Evolutionary conservation across 2,797 vertebrate species (phyloP).

Genomic region (Melanotaenia parkinsoni): DNA sequence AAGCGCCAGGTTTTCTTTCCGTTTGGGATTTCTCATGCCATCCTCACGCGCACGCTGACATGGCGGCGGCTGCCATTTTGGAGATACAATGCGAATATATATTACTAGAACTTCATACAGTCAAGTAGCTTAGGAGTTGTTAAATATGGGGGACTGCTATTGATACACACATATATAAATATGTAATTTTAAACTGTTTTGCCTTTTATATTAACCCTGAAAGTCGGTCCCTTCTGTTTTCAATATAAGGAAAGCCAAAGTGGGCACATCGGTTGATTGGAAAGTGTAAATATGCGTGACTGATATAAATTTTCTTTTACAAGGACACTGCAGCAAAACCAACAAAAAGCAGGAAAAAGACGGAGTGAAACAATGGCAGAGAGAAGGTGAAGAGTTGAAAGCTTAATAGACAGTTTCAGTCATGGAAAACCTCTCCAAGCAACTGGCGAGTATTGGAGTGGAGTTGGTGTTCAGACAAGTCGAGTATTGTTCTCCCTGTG

Average conservation of each 20-base stretch:
- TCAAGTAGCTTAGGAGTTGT: neutral
- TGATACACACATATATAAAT: neutral
- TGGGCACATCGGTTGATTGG: conserved; percentile 19
- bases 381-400: conserved; percentile 30
- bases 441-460: conserved; percentile 50
- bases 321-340: conserved; percentile 21
- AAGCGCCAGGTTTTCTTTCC: conserved; percentile 67
- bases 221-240: conserved; percentile 9
- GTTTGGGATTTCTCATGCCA: conserved; percentile 77
- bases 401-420: conserved; percentile 42
- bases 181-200: neutral
- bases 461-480: conserved; percentile 72
- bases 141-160: neutral
- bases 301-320: conserved; percentile 19
- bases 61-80: conserved; percentile 81
- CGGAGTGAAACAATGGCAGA: conserved; percentile 31
- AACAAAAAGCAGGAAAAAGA: conserved; percentile 19
- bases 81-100: conserved; percentile 36
- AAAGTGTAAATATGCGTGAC: conserved; percentile 31
- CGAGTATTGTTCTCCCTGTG: conserved; percentile 75
- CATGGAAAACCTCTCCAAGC: conserved; percentile 59
- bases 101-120: neutral
- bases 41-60: conserved; percentile 66
- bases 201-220: neutral
- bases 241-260: conserved; percentile 23